Evolutionary conservation across 1,140 invertebrate genomes (phyloP), one percentile per base, ranked within the genome.

Genomic region (Hyles vespertilio): DNA sequence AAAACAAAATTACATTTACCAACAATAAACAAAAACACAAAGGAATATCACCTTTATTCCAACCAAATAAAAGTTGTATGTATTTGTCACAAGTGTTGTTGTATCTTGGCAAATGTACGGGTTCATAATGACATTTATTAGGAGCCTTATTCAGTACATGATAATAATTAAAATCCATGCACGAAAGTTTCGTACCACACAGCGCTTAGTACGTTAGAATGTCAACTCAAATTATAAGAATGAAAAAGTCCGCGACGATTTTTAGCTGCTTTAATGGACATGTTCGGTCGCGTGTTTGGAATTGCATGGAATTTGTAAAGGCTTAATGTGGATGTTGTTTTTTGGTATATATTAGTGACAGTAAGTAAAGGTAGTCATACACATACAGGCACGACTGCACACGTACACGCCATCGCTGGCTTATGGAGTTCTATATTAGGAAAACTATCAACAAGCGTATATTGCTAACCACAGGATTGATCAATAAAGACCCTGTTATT

Each of bases 51-150:
- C 22, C 68, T 63, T 62, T 79, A 68, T 53, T 0, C 0, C 6
- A 2, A 34, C n/a, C 0, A 2, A 0, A 51, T 77, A 81, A 74
- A 59, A 53, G 8, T 22, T 48, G 54, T 10, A n/a, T 10, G 50
- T 44, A 48, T 45, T 58, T 69, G 62, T 5, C 5, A 7, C 2
- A 34, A 44, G 7, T 9, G 61, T 7, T 8, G 67, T 6, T n/a
- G 22, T 54, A 61, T 60, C 55, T 64, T 84, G 71, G 79, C 59
- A 52, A 53, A 51, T 59, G 65, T 74, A 70, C 63, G 75, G 75
- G 69, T 79, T 84, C 77, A 77, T 87, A 87, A 87, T 87, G 84
- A 87, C 84, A 87, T 87, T 87, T 87, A 85, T 85, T 87, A 87
- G 81, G 72, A 82, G 81, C 65, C 77, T 80, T 84, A 84, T 87